Evolutionary conservation across 2,888 invertebrate species (phyloP), one percentile per base, ranked within the genome.

Genomic region (Oegoconia quadripuncta): DNA sequence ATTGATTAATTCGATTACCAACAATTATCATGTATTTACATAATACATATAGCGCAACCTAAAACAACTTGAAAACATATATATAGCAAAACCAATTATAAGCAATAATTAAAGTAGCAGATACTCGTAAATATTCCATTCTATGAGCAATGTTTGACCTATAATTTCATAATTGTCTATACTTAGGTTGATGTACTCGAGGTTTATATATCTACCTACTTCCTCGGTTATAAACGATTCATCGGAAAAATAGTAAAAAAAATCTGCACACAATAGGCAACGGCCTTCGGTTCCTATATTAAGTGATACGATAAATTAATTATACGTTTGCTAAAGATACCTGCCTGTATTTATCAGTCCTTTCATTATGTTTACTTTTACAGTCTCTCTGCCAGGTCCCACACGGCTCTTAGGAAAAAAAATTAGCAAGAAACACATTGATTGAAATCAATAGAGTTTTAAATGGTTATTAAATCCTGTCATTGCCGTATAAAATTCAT

Each of bases 401-500:
- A n/a, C n/a, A n/a, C n/a, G n/a, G n/a, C n/a, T n/a, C n/a, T n/a
- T n/a, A n/a, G n/a, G n/a, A n/a, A 11, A 25, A 6, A 16, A n/a
- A 29, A 30, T 31, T 11, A 26, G 26, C 26, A n/a, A n/a, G 11
- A 26, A 26, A 2, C 26, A n/a, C 5, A n/a, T 1, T 6, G 11
- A 11, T 11, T n/a, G 6, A 14, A 28, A 1, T 31, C 13, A 31
- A 12, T 18, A 5, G 11, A 8, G 13, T 31, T 12, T 31, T n/a
- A 31, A 31, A 18, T 12, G 14, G n/a, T 12, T 30, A 16, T 15
- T 7, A 30, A 3, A 36, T 23, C 25, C 40, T 40, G 40, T 42
- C 46, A 46, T 45, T 49, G 36, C 41, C 41, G 37, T 41, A 42
- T 42, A 34, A 44, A 51, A 59, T 70, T 70, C 62, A 73, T 65